phyloP scores from a whole-genome alignment of 53 echinoderm and acorn worm genomes.

The Mesocentrotus franciscanus region DNA sequence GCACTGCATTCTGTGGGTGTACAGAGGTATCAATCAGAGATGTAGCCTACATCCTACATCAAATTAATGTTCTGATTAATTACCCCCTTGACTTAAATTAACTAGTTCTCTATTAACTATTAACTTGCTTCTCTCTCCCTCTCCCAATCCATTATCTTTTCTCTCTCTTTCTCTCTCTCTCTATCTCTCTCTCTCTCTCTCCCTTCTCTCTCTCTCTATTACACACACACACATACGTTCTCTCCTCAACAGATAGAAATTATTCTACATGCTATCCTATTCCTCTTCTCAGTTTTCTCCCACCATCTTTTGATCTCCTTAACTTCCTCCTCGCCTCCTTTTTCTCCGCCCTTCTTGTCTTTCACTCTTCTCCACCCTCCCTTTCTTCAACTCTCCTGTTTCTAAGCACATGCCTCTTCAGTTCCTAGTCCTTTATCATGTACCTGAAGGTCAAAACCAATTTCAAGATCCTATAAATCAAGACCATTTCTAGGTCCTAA shows the following conservation, averaged over 20 bases:
- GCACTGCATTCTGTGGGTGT: too few species aligned
- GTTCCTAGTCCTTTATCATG: background rate
- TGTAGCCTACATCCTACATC: too few species aligned
- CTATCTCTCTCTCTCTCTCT: background rate
- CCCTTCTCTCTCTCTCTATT: background rate
- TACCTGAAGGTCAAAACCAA: slow-evolving; percentile 20
- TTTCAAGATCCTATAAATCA: background rate
- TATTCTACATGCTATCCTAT: background rate
- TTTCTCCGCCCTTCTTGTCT: background rate
- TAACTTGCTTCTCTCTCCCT: background rate
- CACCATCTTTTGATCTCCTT: background rate
- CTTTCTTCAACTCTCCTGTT: background rate
- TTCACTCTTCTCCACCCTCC: background rate
- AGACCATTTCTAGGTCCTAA: background rate
- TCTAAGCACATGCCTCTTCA: background rate
- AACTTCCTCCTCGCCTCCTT: background rate
- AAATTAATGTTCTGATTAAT: too few species aligned
- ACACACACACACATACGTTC: too few species aligned
- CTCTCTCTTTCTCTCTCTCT: background rate
- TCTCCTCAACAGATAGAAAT: background rate
- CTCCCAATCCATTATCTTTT: too few species aligned
- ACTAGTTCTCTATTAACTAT: too few species aligned
- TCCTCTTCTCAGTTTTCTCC: background rate
- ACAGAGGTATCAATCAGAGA: too few species aligned
- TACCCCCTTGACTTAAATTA: too few species aligned